phyloP scores from a whole-genome alignment of 2,113 vertebrate species.

The Xyrauchen texanus region DNA sequence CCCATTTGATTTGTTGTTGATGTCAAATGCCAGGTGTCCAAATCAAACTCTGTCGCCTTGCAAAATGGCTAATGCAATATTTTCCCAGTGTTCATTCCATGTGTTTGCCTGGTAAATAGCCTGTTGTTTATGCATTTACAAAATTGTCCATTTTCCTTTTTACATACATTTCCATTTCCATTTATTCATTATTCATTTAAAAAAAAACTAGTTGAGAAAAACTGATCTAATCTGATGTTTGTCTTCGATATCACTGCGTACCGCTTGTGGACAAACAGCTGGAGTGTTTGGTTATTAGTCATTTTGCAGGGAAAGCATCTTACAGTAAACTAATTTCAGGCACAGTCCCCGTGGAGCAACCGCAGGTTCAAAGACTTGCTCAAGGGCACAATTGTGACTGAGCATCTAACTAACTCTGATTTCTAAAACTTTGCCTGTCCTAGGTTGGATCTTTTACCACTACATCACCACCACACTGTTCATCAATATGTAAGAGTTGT shows the following conservation, averaged over 20 bases:
- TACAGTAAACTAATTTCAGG: constrained; percentile 1
- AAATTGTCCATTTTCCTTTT: too few relatives aligned
- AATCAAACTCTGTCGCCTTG: too few relatives aligned
- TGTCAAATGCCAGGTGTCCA: too few relatives aligned
- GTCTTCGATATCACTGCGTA: not conserved
- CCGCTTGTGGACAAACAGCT: not conserved
- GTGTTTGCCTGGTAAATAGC: too few relatives aligned
- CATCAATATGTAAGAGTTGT: constrained; percentile 47
- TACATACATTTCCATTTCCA: too few relatives aligned
- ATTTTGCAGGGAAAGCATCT: not conserved
- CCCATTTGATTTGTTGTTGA: too few relatives aligned
- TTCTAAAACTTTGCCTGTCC: not conserved
- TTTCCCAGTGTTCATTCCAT: too few relatives aligned
- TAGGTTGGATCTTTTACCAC: not conserved
- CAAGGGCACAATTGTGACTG: not conserved
- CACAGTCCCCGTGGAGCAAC: not conserved
- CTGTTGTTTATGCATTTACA: too few relatives aligned
- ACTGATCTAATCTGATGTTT: not conserved
- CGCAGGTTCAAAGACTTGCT: not conserved
- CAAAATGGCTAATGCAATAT: too few relatives aligned
- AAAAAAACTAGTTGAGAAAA: not conserved
- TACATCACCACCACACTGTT: constrained; percentile 10
- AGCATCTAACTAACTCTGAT: not conserved
- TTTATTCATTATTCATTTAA: not conserved
- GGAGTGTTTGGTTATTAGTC: not conserved